Conservation (phyloP, 2,113 vertebrate genomes). For the Lophochroa leadbeateri region DNA sequence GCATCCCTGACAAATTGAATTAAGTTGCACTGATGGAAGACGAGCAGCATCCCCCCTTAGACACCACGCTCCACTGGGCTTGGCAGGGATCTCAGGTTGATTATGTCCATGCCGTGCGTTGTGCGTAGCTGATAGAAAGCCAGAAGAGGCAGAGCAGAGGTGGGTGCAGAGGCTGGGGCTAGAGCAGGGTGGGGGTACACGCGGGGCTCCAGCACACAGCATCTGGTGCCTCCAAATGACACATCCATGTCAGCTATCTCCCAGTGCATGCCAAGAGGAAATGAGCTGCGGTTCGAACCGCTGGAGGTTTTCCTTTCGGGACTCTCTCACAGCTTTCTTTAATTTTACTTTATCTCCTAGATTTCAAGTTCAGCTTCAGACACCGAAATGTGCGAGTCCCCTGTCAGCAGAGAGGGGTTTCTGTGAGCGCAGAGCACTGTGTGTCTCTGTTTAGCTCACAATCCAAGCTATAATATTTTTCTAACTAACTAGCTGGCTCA, state of each 20-base stretch:
- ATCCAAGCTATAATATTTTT: constrained; percentile 32
- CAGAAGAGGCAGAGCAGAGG: neutral
- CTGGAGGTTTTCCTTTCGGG: constrained; percentile 18
- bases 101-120: neutral
- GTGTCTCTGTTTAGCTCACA: constrained; percentile 1
- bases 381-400: constrained; percentile 15
- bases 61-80: neutral
- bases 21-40: neutral
- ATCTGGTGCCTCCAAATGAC: neutral
- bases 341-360: constrained; percentile 1
- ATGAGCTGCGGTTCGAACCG: constrained; percentile 14
- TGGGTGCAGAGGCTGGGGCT: neutral
- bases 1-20: neutral
- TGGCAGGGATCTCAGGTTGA: neutral
- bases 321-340: neutral
- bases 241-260: neutral
- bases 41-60: neutral
- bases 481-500: constrained; percentile 32
- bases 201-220: neutral
- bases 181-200: neutral
- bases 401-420: constrained; percentile 31
- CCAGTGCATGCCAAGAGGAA: neutral
- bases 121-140: neutral
- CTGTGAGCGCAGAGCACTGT: neutral
- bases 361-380: constrained; percentile 51